These are phyloP conservation scores for Synergus itoensis DNA, from an alignment of 2,888 invertebrate species.

Conservation along the genomic window DNA sequence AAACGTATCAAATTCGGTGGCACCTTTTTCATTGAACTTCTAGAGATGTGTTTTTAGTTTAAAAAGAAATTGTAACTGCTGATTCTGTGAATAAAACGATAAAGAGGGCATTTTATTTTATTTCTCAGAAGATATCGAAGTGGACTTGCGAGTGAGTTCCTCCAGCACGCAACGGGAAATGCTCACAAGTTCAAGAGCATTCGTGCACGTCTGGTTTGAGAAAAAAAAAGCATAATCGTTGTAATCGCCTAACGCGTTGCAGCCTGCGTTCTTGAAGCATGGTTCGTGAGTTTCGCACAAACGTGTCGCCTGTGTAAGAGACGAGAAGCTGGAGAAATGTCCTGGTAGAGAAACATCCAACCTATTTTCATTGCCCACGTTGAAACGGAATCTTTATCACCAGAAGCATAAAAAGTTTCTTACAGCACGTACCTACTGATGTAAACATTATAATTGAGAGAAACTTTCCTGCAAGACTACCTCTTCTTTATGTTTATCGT, in stretches of 20 bases:
- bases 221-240: slow-evolving; percentile 52
- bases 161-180: slow-evolving; percentile 21
- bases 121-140: slow-evolving; percentile 25
- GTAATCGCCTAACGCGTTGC: slow-evolving; percentile 59
- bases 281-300: slow-evolving; percentile 50
- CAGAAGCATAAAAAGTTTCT: slow-evolving; percentile 25
- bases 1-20: too few species aligned
- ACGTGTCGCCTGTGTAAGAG: slow-evolving; percentile 53
- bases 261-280: slow-evolving; percentile 42
- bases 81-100: not conserved
- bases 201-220: slow-evolving; percentile 32
- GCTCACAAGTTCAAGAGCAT: slow-evolving; percentile 38
- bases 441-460: slow-evolving; percentile 35
- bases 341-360: slow-evolving; percentile 18
- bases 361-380: slow-evolving; percentile 31
- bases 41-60: not conserved
- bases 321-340: slow-evolving; percentile 8
- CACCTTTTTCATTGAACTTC: too few species aligned
- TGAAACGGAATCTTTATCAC: slow-evolving; percentile 36
- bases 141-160: not conserved
- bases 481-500: not conserved
- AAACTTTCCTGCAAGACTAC: slow-evolving; percentile 39
- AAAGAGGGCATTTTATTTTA: slow-evolving; percentile 1
- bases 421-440: slow-evolving; percentile 9
- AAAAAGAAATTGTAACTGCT: not conserved